These are phyloP conservation scores for Pluvianellus socialis DNA, from an alignment of 2,113 vertebrate genomes.

Conservation along the genomic window DNA sequence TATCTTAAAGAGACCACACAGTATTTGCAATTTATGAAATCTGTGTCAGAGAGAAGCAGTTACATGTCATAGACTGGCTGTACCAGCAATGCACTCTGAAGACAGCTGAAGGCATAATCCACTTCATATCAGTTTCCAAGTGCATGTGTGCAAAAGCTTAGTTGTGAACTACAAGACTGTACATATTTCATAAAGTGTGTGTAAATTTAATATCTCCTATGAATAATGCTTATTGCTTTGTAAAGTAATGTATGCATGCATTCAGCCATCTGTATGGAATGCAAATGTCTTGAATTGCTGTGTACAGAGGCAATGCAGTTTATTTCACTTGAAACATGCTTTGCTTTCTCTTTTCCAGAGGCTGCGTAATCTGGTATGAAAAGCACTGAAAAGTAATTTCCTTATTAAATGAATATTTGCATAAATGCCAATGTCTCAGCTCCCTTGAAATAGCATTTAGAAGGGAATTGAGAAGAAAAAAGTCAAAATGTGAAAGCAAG, in stretches of 20 bases:
- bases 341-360: slow-evolving; percentile 44
- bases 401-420: slow-evolving; percentile 20
- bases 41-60: neutral
- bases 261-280: neutral
- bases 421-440: slow-evolving; percentile 12
- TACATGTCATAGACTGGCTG: neutral
- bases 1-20: neutral
- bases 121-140: neutral
- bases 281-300: slow-evolving; percentile 29
- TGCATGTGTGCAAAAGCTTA: neutral
- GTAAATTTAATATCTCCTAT: slow-evolving; percentile 29
- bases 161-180: neutral
- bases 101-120: neutral
- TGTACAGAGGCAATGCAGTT: slow-evolving; percentile 22
- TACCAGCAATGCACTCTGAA: neutral
- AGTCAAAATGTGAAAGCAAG: neutral
- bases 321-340: slow-evolving; percentile 56
- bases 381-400: slow-evolving; percentile 7
- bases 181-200: neutral
- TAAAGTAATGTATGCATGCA: slow-evolving; percentile 44
- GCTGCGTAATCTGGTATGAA: slow-evolving; percentile 46
- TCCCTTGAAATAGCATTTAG: neutral
- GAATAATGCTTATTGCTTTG: slow-evolving; percentile 55
- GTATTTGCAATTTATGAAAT: neutral
- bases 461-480: slow-evolving; percentile 27